phyloP scores from a whole-genome alignment of 2,888 invertebrate species.

The Ectemnius cavifrons region DNA sequence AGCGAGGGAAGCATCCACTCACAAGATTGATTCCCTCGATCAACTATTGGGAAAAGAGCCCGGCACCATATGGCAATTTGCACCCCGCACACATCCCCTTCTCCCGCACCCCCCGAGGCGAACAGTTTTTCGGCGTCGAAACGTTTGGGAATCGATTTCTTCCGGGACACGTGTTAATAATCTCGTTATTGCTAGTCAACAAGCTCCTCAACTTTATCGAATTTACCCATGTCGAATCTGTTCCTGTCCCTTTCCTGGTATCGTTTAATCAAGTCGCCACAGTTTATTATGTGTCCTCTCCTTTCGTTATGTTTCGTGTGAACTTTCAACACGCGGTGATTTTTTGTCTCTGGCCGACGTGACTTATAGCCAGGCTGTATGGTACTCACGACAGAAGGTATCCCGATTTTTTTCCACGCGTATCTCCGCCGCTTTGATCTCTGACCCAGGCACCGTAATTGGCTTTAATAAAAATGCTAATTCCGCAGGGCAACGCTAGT shows the following conservation, averaged over 20 bases:
- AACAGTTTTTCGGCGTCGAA: constrained; percentile 26
- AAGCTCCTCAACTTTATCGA: constrained; percentile 7
- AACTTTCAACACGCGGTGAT: no score
- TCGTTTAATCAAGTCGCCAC: no score
- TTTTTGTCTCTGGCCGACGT: no score
- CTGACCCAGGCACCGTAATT: constrained; percentile 4
- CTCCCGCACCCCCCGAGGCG: no score
- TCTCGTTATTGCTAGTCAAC: constrained; percentile 31
- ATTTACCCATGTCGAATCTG: neutral
- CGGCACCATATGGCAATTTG: constrained; percentile 34
- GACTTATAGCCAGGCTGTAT: no score
- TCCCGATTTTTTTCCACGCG: constrained; percentile 9
- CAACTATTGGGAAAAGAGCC: constrained; percentile 36
- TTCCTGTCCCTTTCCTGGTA: no score
- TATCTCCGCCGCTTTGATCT: constrained; percentile 7
- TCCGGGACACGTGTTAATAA: constrained; percentile 33
- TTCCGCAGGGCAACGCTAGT: neutral
- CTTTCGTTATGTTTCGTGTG: no score
- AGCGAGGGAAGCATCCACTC: constrained; percentile 22
- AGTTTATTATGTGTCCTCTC: no score
- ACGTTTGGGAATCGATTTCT: constrained; percentile 31
- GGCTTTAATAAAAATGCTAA: constrained; percentile 10
- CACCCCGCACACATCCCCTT: neutral
- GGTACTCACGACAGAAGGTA: neutral
- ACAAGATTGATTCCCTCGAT: constrained; percentile 36